Evolutionary conservation across 2,797 vertebrate genomes (phyloP), one percentile per base, ranked within the genome.

Genomic region (Pterois miles): DNA sequence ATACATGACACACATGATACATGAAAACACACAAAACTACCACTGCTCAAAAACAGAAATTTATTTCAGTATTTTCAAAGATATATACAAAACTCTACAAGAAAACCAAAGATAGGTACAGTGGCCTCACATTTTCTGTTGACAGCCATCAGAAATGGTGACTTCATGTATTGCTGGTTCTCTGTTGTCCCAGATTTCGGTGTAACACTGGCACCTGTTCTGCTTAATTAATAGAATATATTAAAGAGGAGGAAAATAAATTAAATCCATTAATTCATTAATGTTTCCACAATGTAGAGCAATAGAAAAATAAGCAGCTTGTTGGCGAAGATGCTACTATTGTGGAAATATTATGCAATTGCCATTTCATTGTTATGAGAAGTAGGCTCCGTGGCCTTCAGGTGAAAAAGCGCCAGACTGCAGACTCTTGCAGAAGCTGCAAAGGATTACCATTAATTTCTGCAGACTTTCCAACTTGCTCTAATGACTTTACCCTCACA

Each of bases 171-270:
- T 20, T 46, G 43, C 43, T 46, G 43, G 1, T 7, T 46, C 8
- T 46, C 16, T 46, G 43, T 7, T 16, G 16, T 46, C 43, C 18
- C 43, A 46, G 18, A 46, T 46, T 46, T 46, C 43, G 18, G 40
- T 46, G 43, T 8, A 46, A 20, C 16, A 46, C 31, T 8, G 31
- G 74, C 81, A 81, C 80, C 80, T 88, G 88, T 71, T 89, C 83
- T 54, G 70, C 71, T 72, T 84, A 67, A 88, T 87, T 76, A 85
- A 87, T 67, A 81, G 20, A 74, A 78, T 75, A 66, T 81, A 85
- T 63, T 48, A 73, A 67, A 81, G 69, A 52, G 43, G 53, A 80
- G 22, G 70, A 56, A 70, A 29, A 58, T 23, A 69, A 80, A 76
- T 71, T 38, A 40, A 74, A 78, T 72, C 22, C 69, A 82, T 90